A percentile compares a stretch with the other conserved stretches of the same genome.
Conservation (phyloP, 92 coral and sea anemone genomes). For the Meandrina meandrites region DNA sequence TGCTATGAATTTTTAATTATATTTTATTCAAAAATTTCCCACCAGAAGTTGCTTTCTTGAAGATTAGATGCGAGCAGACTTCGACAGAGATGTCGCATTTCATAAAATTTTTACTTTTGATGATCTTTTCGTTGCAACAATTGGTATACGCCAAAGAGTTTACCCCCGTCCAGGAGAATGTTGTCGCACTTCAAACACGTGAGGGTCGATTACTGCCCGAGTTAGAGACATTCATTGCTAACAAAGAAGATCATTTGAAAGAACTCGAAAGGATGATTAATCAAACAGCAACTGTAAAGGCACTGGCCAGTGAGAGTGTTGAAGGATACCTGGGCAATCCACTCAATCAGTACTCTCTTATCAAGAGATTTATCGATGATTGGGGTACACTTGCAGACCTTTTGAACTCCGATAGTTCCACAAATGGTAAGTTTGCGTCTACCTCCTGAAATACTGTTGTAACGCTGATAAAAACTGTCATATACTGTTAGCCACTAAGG, state of each 20-base stretch:
- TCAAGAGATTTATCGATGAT: slow-evolving; percentile 44
- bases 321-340: slow-evolving; percentile 61
- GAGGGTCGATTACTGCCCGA: slow-evolving; percentile 26
- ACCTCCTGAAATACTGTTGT: neutral
- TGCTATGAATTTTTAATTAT: slow-evolving; percentile 9
- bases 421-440: slow-evolving; percentile 25
- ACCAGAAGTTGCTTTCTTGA: neutral
- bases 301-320: slow-evolving; percentile 21
- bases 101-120: neutral
- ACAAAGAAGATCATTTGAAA: slow-evolving; percentile 33
- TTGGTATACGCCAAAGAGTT: neutral
- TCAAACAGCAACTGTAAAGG: slow-evolving; percentile 20
- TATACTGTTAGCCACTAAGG: neutral
- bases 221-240: slow-evolving; percentile 24
- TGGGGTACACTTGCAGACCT: slow-evolving; percentile 55
- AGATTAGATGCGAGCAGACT: neutral
- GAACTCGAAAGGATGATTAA: slow-evolving; percentile 20
- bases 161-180: neutral
- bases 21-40: neutral
- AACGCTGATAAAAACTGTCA: neutral
- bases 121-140: neutral
- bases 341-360: slow-evolving; percentile 41
- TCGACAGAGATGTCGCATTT: neutral
- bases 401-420: slow-evolving; percentile 17
- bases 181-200: slow-evolving; percentile 1